Percentiles rank a stretch among this genome's conserved stretches.
Conservation (phyloP, 2,888 invertebrate species). For the Listrodromus nycthemerus region DNA sequence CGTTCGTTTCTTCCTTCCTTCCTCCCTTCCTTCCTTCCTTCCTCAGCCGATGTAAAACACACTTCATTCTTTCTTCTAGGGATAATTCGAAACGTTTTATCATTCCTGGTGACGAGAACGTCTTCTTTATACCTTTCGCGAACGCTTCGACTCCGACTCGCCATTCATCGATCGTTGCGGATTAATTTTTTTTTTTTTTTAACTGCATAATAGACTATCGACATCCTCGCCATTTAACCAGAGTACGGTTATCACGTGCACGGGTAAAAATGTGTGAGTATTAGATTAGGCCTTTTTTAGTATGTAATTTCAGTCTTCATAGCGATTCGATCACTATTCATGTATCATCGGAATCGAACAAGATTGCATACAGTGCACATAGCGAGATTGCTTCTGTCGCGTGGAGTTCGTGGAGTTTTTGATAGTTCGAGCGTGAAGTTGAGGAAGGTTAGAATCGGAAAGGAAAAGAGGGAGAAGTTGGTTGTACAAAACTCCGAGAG, state of each 20-base stretch:
- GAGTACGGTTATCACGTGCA: too few relatives aligned
- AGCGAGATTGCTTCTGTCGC: neutral
- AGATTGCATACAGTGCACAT: neutral
- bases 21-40: conserved; percentile 18
- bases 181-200: neutral
- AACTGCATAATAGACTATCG: neutral
- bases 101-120: conserved; percentile 63
- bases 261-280: too few relatives aligned
- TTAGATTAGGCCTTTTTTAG: too few relatives aligned
- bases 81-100: conserved; percentile 74
- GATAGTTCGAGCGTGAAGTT: conserved; percentile 22
- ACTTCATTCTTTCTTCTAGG: conserved; percentile 34
- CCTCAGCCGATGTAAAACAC: neutral
- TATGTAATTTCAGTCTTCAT: too few relatives aligned
- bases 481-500: neutral
- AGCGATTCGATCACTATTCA: neutral
- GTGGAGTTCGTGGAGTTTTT: conserved; percentile 11
- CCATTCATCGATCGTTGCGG: conserved; percentile 2
- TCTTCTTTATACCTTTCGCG: neutral
- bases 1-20: neutral
- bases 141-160: conserved; percentile 7
- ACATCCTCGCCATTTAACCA: too few relatives aligned
- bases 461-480: conserved; percentile 29
- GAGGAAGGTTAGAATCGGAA: conserved; percentile 39
- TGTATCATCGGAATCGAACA: too few relatives aligned